A percentile compares a stretch with the other conserved stretches of the same genome.
Conservation (phyloP, 2,888 invertebrate species). For the Clostera curtula region DNA sequence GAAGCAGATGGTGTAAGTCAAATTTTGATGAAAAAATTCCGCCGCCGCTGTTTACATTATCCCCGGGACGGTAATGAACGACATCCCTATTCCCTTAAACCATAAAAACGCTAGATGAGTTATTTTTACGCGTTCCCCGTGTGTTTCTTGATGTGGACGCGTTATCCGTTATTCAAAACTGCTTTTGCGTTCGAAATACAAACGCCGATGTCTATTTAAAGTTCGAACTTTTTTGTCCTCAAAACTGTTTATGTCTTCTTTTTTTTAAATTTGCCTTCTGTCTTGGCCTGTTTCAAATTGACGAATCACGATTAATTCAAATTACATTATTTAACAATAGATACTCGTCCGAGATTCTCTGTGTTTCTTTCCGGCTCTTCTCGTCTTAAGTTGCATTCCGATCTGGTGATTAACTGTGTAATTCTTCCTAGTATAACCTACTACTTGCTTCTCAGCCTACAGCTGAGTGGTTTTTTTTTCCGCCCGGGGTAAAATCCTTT, state of each 20-base stretch:
- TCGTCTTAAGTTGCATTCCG: too few species aligned
- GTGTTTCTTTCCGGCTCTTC: too few species aligned
- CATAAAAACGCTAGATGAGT: conserved; percentile 30
- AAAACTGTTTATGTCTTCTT: not conserved
- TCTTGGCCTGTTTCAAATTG: too few species aligned
- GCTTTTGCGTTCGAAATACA: not conserved
- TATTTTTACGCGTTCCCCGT: conserved; percentile 27
- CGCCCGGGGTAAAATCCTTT: too few species aligned
- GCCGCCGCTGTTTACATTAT: conserved; percentile 40
- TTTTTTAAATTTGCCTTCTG: too few species aligned
- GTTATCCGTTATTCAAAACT: conserved; percentile 1
- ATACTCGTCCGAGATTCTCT: too few species aligned
- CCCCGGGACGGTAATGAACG: conserved; percentile 39
- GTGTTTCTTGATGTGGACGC: conserved; percentile 15
- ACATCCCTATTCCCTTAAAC: conserved; percentile 29
- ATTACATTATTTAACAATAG: too few species aligned
- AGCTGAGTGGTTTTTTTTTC: too few species aligned
- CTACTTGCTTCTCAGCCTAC: too few species aligned
- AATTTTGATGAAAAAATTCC: conserved; percentile 63
- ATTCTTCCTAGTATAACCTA: too few species aligned
- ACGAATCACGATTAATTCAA: too few species aligned
- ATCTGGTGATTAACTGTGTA: too few species aligned
- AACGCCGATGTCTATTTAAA: not conserved
- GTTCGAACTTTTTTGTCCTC: not conserved
- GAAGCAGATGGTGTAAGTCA: conserved; percentile 59